Base-by-base conservation (phyloP, 1,140 invertebrate species). In the Odontomachus brunneus region DNA sequence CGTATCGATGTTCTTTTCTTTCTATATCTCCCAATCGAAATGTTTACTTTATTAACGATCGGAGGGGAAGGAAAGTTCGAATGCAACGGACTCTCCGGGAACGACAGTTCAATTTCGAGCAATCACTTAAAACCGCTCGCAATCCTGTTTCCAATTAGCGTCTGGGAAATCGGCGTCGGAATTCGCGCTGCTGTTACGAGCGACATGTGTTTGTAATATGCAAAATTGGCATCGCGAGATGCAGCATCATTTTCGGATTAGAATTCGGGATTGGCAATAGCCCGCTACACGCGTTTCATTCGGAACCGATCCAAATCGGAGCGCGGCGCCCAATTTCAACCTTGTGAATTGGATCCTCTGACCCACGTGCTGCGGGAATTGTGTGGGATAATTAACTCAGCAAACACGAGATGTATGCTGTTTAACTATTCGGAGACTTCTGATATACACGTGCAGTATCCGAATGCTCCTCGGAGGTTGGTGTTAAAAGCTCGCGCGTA, bases 181-280 rank as follows among this genome's bases (percentile, higher is more conserved):
- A 71, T 53, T 67, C 29, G 22, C 26, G 26, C 29, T 66, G 53
- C 29, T 66, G 53, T 29, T 66, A 5, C 51, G n/a, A 59, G 24
- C 51, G 51, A 80, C 65, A 48, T 24, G 51, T 71, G 19, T 57
- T 67, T 59, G 33, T 71, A 80, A 80, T 71, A 80, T 69, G 51
- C 75, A 59, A 55, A 80, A 71, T 57, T 78, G 75, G 49, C 69
- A 78, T 71, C 53, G 24, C 24, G 49, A 71, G 51, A n/a, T 2
- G 38, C 38, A 3, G 65, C 65, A 57, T 80, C 75, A 57, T 71
- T 80, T 80, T 80, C 75, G 24, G 66, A 71, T 80, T 80, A 57
- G 75, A 69, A 26, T 44, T 48, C 22, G 24, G 14, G 26, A 65
- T 66, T 76, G 44, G 51, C 75, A 80, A 78, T 69, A 69, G 75